Evolutionary conservation across 2,888 invertebrate genomes (phyloP).

Genomic region (Drosophila demipolita): DNA sequence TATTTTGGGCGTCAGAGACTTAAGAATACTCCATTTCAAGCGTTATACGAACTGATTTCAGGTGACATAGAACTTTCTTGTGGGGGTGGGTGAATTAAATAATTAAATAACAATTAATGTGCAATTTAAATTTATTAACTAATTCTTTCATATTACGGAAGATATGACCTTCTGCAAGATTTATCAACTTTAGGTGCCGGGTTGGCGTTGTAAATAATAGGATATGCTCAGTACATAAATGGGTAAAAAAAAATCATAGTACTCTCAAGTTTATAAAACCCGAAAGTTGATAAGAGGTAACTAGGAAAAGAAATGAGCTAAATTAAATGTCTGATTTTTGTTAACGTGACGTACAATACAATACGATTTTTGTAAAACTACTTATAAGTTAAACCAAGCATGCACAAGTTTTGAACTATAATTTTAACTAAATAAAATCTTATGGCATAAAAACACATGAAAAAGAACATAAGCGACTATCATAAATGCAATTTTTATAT

Average conservation of each 20-base stretch:
- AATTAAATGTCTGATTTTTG: slow-evolving; percentile 30
- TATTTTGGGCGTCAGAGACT: background rate
- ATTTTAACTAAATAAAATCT: slow-evolving; percentile 48
- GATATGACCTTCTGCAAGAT: background rate
- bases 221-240: background rate
- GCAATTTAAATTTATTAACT: background rate
- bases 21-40: background rate
- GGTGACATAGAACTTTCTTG: background rate
- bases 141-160: background rate
- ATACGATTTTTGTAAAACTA: slow-evolving; percentile 9
- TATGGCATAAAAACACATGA: slow-evolving; percentile 55
- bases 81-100: background rate
- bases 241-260: background rate
- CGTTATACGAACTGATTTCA: background rate
- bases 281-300: slow-evolving; percentile 54
- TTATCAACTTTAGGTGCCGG: background rate
- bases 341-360: slow-evolving; percentile 34
- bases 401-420: slow-evolving; percentile 8
- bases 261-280: slow-evolving; percentile 41
- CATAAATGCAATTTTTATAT: slow-evolving; percentile 73
- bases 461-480: slow-evolving; percentile 47
- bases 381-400: slow-evolving; percentile 35
- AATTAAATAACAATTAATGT: background rate
- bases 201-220: no score
- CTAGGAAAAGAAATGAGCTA: slow-evolving; percentile 56